These are phyloP conservation scores for Hiodon tergisus DNA, from an alignment of 2,113 vertebrate genomes.

Conservation along the genomic window DNA sequence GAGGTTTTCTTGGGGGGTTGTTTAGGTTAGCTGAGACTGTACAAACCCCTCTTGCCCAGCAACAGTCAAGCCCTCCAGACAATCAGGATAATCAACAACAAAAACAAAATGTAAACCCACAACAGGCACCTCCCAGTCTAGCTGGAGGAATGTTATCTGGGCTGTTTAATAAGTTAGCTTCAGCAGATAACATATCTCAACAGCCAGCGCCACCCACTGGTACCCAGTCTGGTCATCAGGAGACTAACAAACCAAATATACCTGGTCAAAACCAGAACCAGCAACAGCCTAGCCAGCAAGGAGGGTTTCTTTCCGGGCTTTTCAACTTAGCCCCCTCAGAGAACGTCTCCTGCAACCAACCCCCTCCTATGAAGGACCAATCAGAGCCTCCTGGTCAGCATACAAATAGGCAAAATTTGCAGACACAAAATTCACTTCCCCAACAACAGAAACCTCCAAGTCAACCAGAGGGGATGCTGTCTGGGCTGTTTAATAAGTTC, in stretches of 20 bases:
- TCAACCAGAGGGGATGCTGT: constrained; percentile 39
- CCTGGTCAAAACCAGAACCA: constrained; percentile 28
- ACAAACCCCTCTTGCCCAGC: constrained; percentile 22
- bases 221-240: constrained; percentile 17
- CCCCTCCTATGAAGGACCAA: constrained; percentile 35
- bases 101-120: constrained; percentile 19
- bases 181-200: constrained; percentile 40
- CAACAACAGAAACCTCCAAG: constrained; percentile 23
- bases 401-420: constrained; percentile 43
- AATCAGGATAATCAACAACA: constrained; percentile 13
- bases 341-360: constrained; percentile 32
- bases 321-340: constrained; percentile 67
- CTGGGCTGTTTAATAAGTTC: constrained; percentile 57
- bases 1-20: constrained; percentile 52
- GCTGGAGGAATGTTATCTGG: constrained; percentile 47
- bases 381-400: constrained; percentile 36
- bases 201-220: constrained; percentile 28
- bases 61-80: constrained; percentile 32
- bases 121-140: constrained; percentile 22
- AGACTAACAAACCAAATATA: constrained; percentile 20
- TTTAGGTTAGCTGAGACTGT: constrained; percentile 47
- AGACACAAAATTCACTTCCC: constrained; percentile 29
- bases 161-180: constrained; percentile 55
- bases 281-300: constrained; percentile 46
- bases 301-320: constrained; percentile 57